A percentile compares a stretch with the other conserved stretches of the same genome.
Conservation (phyloP, 2,113 vertebrate species). For the Clupea harengus region DNA sequence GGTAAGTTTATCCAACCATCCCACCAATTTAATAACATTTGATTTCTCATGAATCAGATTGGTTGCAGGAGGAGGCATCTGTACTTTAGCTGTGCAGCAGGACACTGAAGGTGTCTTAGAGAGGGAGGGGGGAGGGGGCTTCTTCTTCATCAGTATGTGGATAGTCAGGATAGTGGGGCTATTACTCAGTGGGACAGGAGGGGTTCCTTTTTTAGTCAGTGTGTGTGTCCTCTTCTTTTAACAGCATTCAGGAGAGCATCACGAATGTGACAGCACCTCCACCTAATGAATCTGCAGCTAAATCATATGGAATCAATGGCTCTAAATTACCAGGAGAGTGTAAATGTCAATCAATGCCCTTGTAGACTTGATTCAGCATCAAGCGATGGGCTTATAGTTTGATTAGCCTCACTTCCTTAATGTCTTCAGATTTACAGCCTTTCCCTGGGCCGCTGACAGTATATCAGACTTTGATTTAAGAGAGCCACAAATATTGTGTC, state of each 20-base stretch:
- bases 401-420: conserved; percentile 52
- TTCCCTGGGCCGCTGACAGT: conserved; percentile 42
- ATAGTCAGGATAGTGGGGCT: neutral
- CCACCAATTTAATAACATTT: too few species aligned
- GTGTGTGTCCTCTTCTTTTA: conserved; percentile 32
- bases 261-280: conserved; percentile 40
- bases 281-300: conserved; percentile 59
- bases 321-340: conserved; percentile 53
- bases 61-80: conserved; percentile 15
- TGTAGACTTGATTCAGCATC: conserved; percentile 40
- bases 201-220: too few species aligned
- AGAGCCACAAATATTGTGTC: conserved; percentile 41
- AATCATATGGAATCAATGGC: conserved; percentile 61
- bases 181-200: too few species aligned
- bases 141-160: neutral
- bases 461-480: conserved; percentile 45
- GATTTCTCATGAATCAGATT: conserved; percentile 16
- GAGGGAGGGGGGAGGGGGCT: neutral
- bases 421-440: conserved; percentile 52
- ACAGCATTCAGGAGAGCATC: conserved; percentile 52
- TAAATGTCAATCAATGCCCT: conserved; percentile 58
- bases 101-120: neutral
- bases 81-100: neutral
- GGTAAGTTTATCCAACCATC: neutral
- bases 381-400: conserved; percentile 48